A percentile compares a stretch with the other conserved stretches of the same genome.
phyloP scores from a whole-genome alignment of 2,797 vertebrate species.

The Artibeus jamaicensis region DNA sequence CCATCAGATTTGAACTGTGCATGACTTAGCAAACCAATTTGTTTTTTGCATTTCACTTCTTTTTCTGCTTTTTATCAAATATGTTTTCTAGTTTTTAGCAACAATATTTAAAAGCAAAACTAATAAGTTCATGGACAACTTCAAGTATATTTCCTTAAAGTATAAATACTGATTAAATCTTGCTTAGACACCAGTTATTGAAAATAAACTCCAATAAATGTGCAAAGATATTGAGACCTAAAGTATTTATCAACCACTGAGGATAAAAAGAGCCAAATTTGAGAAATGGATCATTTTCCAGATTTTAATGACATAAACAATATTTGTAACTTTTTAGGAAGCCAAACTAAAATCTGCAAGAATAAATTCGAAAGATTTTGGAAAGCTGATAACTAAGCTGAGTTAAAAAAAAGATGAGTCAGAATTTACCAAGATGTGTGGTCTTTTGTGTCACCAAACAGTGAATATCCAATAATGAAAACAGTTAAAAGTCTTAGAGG shows the following conservation, averaged over 20 bases:
- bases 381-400: background rate
- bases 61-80: background rate
- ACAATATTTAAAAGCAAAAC: background rate
- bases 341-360: background rate
- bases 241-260: background rate
- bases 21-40: background rate
- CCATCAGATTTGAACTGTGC: conserved; percentile 13
- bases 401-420: background rate
- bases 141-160: background rate
- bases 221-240: background rate
- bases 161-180: background rate
- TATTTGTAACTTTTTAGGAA: background rate
- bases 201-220: background rate
- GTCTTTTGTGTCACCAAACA: background rate
- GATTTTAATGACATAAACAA: background rate
- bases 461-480: background rate
- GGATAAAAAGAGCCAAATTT: background rate
- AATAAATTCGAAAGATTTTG: background rate
- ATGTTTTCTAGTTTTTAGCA: background rate
- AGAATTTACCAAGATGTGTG: background rate
- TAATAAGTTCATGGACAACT: background rate
- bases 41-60: background rate
- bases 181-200: background rate
- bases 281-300: background rate
- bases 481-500: background rate